phyloP scores from a whole-genome alignment of 2,113 vertebrate genomes.

The Rhinopomastus cyanomelas region DNA sequence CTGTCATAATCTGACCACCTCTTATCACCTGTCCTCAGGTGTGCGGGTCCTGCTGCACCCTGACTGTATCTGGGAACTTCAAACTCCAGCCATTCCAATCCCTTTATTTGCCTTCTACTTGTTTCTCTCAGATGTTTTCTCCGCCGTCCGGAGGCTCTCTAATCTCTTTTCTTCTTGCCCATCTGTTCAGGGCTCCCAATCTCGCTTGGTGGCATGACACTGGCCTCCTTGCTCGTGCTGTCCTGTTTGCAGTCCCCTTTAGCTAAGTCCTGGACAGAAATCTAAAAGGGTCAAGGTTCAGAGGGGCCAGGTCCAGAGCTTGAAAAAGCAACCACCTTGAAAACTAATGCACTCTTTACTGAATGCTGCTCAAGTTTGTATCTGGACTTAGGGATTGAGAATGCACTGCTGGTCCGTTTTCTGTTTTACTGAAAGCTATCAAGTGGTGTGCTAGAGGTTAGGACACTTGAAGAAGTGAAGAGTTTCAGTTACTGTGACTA shows the following conservation, averaged over 20 bases:
- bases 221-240: neutral
- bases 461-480: neutral
- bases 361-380: neutral
- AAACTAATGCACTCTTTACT: neutral
- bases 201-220: no score
- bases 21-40: constrained; percentile 10
- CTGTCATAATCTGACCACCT: neutral
- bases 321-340: neutral
- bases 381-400: neutral
- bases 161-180: neutral
- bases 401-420: neutral
- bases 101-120: neutral
- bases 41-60: neutral
- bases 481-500: neutral
- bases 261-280: neutral
- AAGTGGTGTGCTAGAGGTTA: neutral
- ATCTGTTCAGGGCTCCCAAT: neutral
- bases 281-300: neutral
- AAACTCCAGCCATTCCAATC: neutral
- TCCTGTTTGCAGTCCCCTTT: neutral
- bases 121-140: neutral
- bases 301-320: neutral
- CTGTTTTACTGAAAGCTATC: neutral
- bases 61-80: neutral
- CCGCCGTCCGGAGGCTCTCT: neutral